Percentiles rank a stretch among this genome's conserved stretches.
Conservation (phyloP, 2,797 vertebrate genomes). For the Esox lucius region DNA sequence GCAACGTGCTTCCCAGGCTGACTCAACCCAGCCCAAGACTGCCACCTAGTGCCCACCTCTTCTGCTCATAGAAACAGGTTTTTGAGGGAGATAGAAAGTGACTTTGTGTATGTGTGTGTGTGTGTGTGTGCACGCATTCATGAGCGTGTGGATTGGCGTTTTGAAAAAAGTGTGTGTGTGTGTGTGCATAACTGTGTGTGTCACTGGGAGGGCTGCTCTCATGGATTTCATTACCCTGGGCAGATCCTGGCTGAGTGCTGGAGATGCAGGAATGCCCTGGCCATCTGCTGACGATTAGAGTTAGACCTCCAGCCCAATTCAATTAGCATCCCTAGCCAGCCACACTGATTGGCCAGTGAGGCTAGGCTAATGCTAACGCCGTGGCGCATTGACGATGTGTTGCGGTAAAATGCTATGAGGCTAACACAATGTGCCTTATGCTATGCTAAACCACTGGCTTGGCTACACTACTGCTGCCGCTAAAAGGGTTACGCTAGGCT, state of each 20-base stretch:
- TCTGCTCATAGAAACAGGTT: constrained; percentile 3
- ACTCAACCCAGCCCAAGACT: constrained; percentile 70
- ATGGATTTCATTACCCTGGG: constrained; percentile 51
- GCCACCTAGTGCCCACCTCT: constrained; percentile 70
- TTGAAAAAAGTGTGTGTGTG: constrained; percentile 12
- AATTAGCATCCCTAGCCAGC: constrained; percentile 71
- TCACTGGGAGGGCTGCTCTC: constrained; percentile 35
- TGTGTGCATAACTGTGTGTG: constrained; percentile 26
- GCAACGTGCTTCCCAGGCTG: constrained; percentile 21
- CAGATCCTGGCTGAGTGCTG: constrained; percentile 45
- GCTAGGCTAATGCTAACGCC: constrained; percentile 7
- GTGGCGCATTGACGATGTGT: too few relatives aligned
- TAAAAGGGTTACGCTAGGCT: not conserved
- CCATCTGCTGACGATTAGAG: constrained; percentile 82
- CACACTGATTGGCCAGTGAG: constrained; percentile 66
- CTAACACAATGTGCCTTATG: too few relatives aligned
- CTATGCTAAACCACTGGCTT: too few relatives aligned
- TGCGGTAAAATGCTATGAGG: too few relatives aligned
- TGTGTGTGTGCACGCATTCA: not conserved
- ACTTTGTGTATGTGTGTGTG: constrained; percentile 14
- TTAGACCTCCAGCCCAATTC: constrained; percentile 78
- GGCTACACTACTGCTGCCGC: constrained; percentile 3
- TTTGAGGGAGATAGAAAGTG: constrained; percentile 2
- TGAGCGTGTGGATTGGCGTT: constrained; percentile 3
- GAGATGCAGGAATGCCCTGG: constrained; percentile 61